phyloP scores from a whole-genome alignment of 2,888 invertebrate species.

The Pheosia gnoma region DNA sequence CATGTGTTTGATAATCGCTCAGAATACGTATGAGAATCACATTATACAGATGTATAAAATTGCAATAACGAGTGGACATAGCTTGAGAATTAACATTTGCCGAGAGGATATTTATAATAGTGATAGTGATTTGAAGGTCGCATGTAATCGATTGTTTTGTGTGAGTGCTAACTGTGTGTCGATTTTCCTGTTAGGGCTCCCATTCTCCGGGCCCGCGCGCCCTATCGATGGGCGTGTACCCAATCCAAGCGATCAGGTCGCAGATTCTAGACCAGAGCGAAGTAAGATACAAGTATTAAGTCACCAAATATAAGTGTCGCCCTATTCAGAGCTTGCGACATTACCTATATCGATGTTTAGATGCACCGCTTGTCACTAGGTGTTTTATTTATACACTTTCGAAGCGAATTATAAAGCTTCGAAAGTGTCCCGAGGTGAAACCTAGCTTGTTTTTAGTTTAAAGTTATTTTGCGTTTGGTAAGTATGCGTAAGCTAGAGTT shows the following conservation, averaged over 20 bases:
- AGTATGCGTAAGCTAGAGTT: constrained; percentile 63
- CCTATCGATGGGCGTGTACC: constrained; percentile 95
- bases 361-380: constrained; percentile 83
- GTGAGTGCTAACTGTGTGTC: constrained; percentile 85
- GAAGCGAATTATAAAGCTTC: constrained; percentile 30
- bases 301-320: constrained; percentile 67
- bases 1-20: constrained; percentile 63
- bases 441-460: constrained; percentile 39
- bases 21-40: constrained; percentile 27
- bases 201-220: constrained; percentile 96
- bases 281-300: constrained; percentile 89
- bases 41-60: constrained; percentile 44
- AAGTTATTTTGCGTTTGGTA: constrained; percentile 56
- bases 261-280: constrained; percentile 93
- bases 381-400: constrained; percentile 58
- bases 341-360: constrained; percentile 80
- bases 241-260: constrained; percentile 94
- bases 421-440: constrained; percentile 23
- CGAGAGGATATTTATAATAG: constrained; percentile 51
- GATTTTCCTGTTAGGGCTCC: constrained; percentile 89
- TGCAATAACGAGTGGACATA: constrained; percentile 57
- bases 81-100: constrained; percentile 67
- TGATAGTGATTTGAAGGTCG: constrained; percentile 67
- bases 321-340: constrained; percentile 74
- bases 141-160: constrained; percentile 78